phyloP scores from a whole-genome alignment of 2,888 invertebrate species.

The Megalurothrips usitatus region DNA sequence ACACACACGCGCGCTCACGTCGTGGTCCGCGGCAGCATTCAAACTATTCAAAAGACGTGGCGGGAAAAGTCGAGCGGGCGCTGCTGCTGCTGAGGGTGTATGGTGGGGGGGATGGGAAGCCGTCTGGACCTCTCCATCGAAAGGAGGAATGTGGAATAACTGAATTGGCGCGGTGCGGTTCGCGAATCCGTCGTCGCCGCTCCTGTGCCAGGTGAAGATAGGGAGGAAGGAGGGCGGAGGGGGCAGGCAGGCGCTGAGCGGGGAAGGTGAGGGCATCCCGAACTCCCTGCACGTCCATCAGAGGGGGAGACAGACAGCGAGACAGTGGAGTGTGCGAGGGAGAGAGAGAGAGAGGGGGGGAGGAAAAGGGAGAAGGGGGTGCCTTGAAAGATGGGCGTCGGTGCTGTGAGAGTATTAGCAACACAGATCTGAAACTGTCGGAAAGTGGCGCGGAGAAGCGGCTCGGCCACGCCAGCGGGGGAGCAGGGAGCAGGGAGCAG shows the following conservation, averaged over 20 bases:
- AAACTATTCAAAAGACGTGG: background rate
- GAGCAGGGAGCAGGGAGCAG: too few relatives aligned
- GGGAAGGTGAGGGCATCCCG: background rate
- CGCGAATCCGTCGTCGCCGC: background rate
- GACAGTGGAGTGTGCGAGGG: too few relatives aligned
- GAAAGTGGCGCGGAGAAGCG: background rate
- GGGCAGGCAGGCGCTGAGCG: background rate
- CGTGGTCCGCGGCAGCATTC: too few relatives aligned
- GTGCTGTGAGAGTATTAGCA: background rate
- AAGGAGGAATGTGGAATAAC: background rate
- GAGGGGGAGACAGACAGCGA: too few relatives aligned
- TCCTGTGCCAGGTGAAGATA: background rate
- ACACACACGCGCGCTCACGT: too few relatives aligned
- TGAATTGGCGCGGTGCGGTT: background rate
- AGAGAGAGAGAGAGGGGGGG: too few relatives aligned
- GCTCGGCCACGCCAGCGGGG: background rate
- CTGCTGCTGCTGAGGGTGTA: too few relatives aligned
- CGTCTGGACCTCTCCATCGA: background rate
- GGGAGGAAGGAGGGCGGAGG: background rate
- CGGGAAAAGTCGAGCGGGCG: background rate
- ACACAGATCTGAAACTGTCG: conserved; percentile 10
- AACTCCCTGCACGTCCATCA: too few relatives aligned
- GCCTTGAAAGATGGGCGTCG: background rate
- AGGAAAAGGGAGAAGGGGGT: background rate
- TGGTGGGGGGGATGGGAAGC: background rate